phyloP scores from a whole-genome alignment of 2,113 vertebrate species.

The Peromyscus leucopus region DNA sequence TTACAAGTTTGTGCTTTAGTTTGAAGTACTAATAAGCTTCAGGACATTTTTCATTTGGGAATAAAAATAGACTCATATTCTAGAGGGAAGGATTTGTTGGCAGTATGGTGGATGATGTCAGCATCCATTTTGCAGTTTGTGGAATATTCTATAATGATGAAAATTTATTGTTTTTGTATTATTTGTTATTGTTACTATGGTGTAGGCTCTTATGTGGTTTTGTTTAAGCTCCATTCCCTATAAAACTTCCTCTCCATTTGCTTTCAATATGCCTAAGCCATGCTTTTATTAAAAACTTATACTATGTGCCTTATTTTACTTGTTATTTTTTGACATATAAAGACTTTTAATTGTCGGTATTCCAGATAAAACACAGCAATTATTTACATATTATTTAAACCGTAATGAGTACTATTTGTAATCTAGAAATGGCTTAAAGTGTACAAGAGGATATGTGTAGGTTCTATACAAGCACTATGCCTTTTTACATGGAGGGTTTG shows the following conservation, averaged over 20 bases:
- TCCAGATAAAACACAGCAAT: background rate
- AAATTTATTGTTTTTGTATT: background rate
- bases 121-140: background rate
- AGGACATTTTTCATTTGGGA: background rate
- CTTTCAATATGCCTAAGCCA: background rate
- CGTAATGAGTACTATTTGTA: background rate
- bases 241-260: background rate
- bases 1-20: background rate
- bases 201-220: background rate
- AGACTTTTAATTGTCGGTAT: background rate
- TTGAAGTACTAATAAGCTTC: background rate
- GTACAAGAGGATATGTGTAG: background rate
- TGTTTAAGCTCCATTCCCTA: background rate
- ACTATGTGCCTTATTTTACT: background rate
- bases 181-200: constrained; percentile 2
- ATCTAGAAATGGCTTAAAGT: background rate
- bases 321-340: background rate
- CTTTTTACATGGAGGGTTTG: background rate
- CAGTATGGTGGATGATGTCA: background rate
- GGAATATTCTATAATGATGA: background rate
- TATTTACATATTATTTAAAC: background rate
- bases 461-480: no score
- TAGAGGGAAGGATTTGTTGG: background rate
- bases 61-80: background rate
- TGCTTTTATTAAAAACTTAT: background rate